Evolutionary conservation across 2,888 invertebrate species (phyloP), one percentile per base, ranked within the genome.

Genomic region (Lagria hirta): DNA sequence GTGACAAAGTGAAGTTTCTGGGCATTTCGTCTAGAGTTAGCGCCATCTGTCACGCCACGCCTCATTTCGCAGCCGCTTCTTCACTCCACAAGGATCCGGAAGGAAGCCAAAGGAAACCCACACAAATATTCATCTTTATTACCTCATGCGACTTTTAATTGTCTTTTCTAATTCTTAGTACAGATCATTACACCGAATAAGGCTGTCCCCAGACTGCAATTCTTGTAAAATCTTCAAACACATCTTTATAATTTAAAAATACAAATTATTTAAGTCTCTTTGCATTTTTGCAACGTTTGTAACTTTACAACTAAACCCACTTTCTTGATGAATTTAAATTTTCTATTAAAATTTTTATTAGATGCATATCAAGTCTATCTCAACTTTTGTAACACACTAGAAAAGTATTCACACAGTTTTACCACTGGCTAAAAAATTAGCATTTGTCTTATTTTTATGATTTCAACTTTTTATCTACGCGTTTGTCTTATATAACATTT

Each of bases 61-160:
- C 64, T 65, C 65, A 65, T 66, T 66, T 65, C 64, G 57, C 60
- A 57, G 58, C 54, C 60, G 60, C 61, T 61, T 62, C 62, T 63
- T 63, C 58, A 55, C 58, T 56, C 54, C 44, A 49, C 54, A 52
- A 53, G 52, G 55, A 57, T 47, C 48, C 55, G 55, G 57, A 57
- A 52, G 55, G 51, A 57, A 51, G 50, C 48, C 43, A 37, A 41
- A 47, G 54, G 55, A 54, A 57, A 52, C 51, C 48, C 52, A 43
- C 53, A 56, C 55, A 60, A 63, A 63, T 65, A 65, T 65, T 61
- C 63, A 62, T 65, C 65, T 64, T 64, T 65, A 65, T 65, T 64
- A 63, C 61, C 54, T 57, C 57, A 55, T 52, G 54, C 57, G 57
- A 64, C 60, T 66, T 65, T 65, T 66, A 65, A 66, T 65, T 65